phyloP scores from a whole-genome alignment of 1,140 invertebrate genomes.

The Drosophila novamexicana region DNA sequence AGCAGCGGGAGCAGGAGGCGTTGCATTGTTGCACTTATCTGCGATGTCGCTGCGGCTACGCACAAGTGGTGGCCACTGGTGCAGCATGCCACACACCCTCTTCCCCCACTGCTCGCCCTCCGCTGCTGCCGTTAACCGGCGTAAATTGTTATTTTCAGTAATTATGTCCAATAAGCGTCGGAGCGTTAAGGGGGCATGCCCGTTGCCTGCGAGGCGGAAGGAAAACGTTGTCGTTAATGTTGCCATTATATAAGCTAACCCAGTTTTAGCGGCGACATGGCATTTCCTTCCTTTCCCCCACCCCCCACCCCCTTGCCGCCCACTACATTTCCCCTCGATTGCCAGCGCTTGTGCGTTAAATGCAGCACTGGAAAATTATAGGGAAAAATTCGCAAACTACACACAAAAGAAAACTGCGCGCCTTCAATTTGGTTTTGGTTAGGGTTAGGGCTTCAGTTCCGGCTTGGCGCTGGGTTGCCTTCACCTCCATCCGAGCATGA shows the following conservation, averaged over 20 bases:
- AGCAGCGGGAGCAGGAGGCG: constrained; percentile 16
- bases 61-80: constrained; percentile 61
- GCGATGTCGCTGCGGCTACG: constrained; percentile 64
- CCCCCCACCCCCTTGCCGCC: neutral
- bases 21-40: constrained; percentile 77
- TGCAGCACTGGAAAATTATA: constrained; percentile 53
- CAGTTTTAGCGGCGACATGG: constrained; percentile 80
- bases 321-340: neutral
- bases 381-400: constrained; percentile 47
- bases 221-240: constrained; percentile 81
- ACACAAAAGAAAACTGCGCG: constrained; percentile 23
- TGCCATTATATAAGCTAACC: constrained; percentile 79
- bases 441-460: constrained; percentile 33
- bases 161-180: constrained; percentile 80
- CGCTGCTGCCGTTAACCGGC: constrained; percentile 20
- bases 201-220: constrained; percentile 47
- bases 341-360: constrained; percentile 61
- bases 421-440: constrained; percentile 34
- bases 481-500: constrained; percentile 5
- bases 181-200: constrained; percentile 57
- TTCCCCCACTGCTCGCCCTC: neutral
- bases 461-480: neutral
- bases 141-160: constrained; percentile 82
- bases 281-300: constrained; percentile 75
- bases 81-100: constrained; percentile 6